Evolutionary conservation across 2,797 vertebrate genomes (phyloP), one percentile per base, ranked within the genome.

Genomic region (Lagothrix lagotricha): DNA sequence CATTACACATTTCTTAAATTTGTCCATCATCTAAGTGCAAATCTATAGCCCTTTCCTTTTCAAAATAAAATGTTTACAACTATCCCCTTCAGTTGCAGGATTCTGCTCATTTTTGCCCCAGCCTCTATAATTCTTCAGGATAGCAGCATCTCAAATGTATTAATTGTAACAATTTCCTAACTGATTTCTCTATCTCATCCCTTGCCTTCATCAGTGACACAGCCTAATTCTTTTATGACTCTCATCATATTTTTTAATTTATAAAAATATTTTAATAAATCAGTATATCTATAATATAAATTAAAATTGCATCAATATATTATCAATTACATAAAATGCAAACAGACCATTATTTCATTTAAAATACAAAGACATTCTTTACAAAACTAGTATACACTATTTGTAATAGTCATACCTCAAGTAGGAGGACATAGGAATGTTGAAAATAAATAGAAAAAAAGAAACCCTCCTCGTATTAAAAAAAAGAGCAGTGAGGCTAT

Each of bases 11-110:
- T 90, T 88, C 20, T 50, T 54, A 82, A 44, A 76, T 58, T 50
- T 67, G 13, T 14, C 24, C n/a, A 70, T 57, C 1, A 77, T 36
- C 81, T 93, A 72, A 26, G 4, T 84, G 2, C 77, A 48, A 83
- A 64, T 50, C 17, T 89, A 77, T 72, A 50, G 11, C 15, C 4
- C 4, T 50, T 14, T 11, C 24, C 24, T 17, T 88, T 75, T 85
- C 57, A 52, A 72, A 93, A 80, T 36, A 61, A 24, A 79, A 89
- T 3, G 46, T 88, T 75, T 88, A 52, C 24, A 77, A 39, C 58
- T 94, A 83, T 52, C 10, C 13, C 7, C 19, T 48, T 83, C 80
- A 57, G 50, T 9, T 8, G 48, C 12, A 58, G 33, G 30, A 77
- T 30, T 87, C 15, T 54, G 28, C 82, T 72, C 36, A 58, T 70